Percentiles rank a stretch among this genome's conserved stretches.
Conservation (phyloP, 2,888 invertebrate species). For the Xanthorhoe spadicearia region DNA sequence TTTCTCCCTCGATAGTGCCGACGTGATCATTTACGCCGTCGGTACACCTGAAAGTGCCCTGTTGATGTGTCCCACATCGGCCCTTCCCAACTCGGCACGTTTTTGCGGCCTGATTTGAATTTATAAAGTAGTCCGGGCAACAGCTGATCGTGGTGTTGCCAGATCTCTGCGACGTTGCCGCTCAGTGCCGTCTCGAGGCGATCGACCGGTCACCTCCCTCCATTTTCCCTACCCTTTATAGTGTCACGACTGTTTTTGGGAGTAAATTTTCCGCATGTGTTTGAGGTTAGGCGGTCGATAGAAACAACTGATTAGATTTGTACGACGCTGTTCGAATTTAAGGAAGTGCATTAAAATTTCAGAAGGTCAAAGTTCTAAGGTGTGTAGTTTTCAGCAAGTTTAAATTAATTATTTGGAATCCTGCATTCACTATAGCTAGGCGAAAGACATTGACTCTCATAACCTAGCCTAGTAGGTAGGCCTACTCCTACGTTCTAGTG, state of each 20-base stretch:
- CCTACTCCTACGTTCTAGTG: too few species aligned
- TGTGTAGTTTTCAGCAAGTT: not conserved
- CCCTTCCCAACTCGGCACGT: constrained; percentile 57
- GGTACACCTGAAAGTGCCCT: not conserved
- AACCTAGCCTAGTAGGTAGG: too few species aligned
- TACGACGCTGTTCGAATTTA: constrained; percentile 40
- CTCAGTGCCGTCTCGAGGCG: constrained; percentile 63
- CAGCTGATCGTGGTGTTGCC: constrained; percentile 69
- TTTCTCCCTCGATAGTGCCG: constrained; percentile 36
- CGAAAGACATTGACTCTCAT: too few species aligned
- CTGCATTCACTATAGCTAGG: too few species aligned
- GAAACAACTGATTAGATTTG: constrained; percentile 34
- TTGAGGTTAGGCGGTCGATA: constrained; percentile 58
- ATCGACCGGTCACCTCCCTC: constrained; percentile 71
- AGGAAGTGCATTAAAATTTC: not conserved
- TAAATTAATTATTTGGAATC: too few species aligned
- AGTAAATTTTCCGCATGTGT: constrained; percentile 47
- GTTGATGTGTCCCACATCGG: constrained; percentile 55
- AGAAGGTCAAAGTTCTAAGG: not conserved
- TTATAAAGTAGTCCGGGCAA: constrained; percentile 69
- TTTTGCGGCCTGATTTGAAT: constrained; percentile 78
- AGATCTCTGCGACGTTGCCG: constrained; percentile 54
- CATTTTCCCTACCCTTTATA: constrained; percentile 55
- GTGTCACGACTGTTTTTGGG: constrained; percentile 47
- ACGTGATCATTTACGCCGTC: constrained; percentile 40